A percentile compares a stretch with the other conserved stretches of the same genome.
Conservation (phyloP, 2,797 vertebrate genomes). For the Choloepus didactylus region DNA sequence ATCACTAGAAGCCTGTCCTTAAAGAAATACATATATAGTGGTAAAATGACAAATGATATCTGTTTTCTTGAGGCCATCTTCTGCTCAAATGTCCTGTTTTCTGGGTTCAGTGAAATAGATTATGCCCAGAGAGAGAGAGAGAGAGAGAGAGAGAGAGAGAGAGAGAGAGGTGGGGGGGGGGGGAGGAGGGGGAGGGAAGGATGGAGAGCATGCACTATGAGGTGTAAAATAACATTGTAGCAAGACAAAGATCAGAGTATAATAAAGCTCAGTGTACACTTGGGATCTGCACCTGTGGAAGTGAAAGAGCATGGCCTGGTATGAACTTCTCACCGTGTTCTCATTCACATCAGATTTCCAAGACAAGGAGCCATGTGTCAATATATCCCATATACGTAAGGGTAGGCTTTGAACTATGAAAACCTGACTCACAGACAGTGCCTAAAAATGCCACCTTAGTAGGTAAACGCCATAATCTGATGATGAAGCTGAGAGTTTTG, state of each 20-base stretch:
- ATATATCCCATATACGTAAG: no score
- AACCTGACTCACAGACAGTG: background rate
- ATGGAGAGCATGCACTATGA: background rate
- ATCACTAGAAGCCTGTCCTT: background rate
- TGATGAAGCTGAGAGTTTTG: background rate
- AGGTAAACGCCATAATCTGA: background rate
- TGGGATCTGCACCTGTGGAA: background rate
- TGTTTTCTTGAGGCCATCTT: constrained; percentile 5
- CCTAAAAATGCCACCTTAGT: background rate
- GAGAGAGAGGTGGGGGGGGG: no score
- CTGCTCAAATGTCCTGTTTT: background rate
- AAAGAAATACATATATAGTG: constrained; percentile 1
- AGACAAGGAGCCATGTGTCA: background rate
- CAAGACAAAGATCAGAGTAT: background rate
- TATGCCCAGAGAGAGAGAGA: background rate
- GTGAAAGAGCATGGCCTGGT: background rate
- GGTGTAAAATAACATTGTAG: background rate
- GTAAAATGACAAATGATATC: constrained; percentile 4
- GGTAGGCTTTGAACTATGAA: background rate
- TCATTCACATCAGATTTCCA: background rate
- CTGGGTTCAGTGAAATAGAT: background rate
- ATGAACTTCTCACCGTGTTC: fast-evolving
- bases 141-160: background rate
- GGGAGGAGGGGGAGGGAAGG: background rate
- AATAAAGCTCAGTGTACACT: background rate